Base-by-base conservation (phyloP, 2,113 vertebrate species). In the Cyprinodon variegatus region DNA sequence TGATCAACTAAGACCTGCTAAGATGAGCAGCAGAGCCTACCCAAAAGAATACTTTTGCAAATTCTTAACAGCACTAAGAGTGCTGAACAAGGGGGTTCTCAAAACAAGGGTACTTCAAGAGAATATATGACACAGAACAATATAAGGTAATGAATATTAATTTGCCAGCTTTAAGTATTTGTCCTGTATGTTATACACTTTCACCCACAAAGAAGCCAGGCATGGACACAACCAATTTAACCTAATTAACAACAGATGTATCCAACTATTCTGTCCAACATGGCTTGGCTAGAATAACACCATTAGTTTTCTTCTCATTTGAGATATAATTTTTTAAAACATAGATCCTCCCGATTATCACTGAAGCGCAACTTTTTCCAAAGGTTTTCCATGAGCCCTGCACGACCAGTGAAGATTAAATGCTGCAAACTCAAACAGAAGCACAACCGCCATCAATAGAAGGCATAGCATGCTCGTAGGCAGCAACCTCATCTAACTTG, bases 171-270 rank as follows among this genome's bases (percentile, higher is more conserved):
- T 86, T 80, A 78, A 74, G 53, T 71, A 74, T 78, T 79, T 36
- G 83, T 80, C 77, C 85, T 82, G 63, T 73, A 70, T 84, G 77
- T 20, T 73, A 83, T 76, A 76, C 68, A 77, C 77, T 73, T 74
- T 75, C 82, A 70, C 69, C 61, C 71, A n/a, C 60, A 71, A 83
- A 79, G 38, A 77, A 88, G 85, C 85, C 85, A 85, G 79, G 46
- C 88, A 81, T 81, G 88, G 90, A 92, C 90, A 88, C 83, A 87
- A 92, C 87, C 82, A 85, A 88, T 87, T 85, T 82, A 72, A 73
- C 68, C 73, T 87, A 70, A 92, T 93, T 88, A 88, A 90, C 85
- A 89, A 90, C 90, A 94, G 88, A 92, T 92, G 91, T 93, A 76
- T 88, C 78, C 87, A 69, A 86, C 89, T 86, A 83, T 86, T 89